phyloP scores from a whole-genome alignment of 2,113 vertebrate species.

The Epinephelus fuscoguttatus region DNA sequence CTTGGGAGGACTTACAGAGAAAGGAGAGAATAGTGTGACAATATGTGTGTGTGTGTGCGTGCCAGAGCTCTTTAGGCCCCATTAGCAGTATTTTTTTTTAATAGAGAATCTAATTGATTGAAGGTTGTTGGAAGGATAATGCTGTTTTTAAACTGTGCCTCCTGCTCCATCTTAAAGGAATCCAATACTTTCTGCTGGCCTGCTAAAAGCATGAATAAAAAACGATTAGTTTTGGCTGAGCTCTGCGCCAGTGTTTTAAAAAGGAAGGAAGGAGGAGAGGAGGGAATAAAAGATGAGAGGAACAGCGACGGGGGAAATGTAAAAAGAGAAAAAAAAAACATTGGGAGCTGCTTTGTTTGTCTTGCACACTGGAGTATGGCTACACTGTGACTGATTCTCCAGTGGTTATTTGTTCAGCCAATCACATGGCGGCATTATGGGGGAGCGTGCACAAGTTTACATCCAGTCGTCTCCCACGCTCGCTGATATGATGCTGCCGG shows the following conservation, averaged over 20 bases:
- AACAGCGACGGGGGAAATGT: neutral
- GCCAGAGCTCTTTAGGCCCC: slow-evolving; percentile 63
- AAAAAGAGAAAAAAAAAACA: slow-evolving; percentile 13
- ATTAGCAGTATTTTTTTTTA: slow-evolving; percentile 62
- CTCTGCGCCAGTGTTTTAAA: slow-evolving; percentile 49
- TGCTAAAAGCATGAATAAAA: slow-evolving; percentile 75
- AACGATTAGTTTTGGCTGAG: slow-evolving; percentile 62
- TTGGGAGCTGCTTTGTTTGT: slow-evolving; percentile 44
- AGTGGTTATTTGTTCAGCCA: slow-evolving; percentile 39
- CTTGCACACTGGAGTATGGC: slow-evolving; percentile 12
- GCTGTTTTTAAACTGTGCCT: slow-evolving; percentile 68
- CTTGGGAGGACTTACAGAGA: slow-evolving; percentile 8
- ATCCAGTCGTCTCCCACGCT: slow-evolving; percentile 8
- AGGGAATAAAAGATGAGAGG: slow-evolving; percentile 53
- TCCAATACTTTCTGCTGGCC: slow-evolving; percentile 61
- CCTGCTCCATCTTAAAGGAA: slow-evolving; percentile 64
- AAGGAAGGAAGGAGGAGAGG: slow-evolving; percentile 21
- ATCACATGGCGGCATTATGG: slow-evolving; percentile 16
- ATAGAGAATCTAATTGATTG: slow-evolving; percentile 74
- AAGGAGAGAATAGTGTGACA: neutral
- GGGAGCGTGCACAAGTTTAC: neutral
- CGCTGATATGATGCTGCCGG: slow-evolving; percentile 1
- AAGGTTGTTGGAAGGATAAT: slow-evolving; percentile 81
- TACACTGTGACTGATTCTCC: slow-evolving; percentile 44
- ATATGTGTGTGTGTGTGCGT: slow-evolving; percentile 12